Percentiles rank a stretch among this genome's conserved stretches.
These are phyloP conservation scores for Ascidia mentula DNA, from an alignment of 23 tunicate genomes.

Conservation along the genomic window DNA sequence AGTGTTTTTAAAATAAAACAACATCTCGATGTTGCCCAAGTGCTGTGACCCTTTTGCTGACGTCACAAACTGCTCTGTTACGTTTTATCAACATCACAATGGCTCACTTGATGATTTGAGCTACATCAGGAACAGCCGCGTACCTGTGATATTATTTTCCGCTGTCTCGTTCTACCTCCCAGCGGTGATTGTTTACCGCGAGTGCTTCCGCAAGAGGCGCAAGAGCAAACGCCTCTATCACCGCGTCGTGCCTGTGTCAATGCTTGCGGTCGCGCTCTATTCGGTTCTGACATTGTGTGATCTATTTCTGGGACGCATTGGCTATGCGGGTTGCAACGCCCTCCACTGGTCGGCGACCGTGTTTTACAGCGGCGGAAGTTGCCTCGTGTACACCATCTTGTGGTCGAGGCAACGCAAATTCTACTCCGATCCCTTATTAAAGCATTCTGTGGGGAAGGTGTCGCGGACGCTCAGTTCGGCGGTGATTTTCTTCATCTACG, in stretches of 20 bases:
- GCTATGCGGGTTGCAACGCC: not conserved
- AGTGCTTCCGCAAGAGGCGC: not conserved
- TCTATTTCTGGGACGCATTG: not conserved
- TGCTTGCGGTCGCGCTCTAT: not conserved
- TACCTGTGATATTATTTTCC: not conserved
- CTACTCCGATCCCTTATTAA: not conserved
- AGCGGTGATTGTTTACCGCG: not conserved
- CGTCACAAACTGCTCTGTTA: constrained; percentile 11
- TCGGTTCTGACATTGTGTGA: not conserved
- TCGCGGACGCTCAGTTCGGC: not conserved
- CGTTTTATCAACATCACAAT: not conserved
- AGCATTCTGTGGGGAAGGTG: not conserved
- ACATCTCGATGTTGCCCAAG: not conserved
- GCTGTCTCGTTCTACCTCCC: not conserved
- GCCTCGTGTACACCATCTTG: not conserved
- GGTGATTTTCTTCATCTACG: not conserved
- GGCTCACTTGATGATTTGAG: not conserved
- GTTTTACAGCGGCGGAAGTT: not conserved
- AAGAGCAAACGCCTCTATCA: not conserved
- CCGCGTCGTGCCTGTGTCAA: not conserved
- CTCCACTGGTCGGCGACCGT: not conserved
- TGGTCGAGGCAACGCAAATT: not conserved
- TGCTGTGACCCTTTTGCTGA: not conserved
- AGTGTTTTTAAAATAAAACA: too few species aligned
- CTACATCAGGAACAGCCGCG: not conserved